Evolutionary conservation across 1,140 invertebrate genomes (phyloP), one percentile per base, ranked within the genome.

Genomic region (Ostrea edulis): DNA sequence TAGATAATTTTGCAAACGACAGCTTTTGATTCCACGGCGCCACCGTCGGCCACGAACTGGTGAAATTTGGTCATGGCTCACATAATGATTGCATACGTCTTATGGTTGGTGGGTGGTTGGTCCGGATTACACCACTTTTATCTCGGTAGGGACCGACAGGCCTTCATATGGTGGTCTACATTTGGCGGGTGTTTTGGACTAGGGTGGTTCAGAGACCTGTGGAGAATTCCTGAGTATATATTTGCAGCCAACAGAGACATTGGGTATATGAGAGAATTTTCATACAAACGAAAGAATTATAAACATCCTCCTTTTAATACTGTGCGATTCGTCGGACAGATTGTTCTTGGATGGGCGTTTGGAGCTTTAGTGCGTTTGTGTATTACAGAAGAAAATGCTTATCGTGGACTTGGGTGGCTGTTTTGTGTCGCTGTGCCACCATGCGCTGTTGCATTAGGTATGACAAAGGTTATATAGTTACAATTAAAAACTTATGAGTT

Each of bases 91-190:
- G 96, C 98, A 0, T 98, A 98, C 94, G 68, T 98, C 22, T 95
- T 97, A 22, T 99, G 98, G 98, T 92, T 98, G 0, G 96, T 98
- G 89, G 97, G 97, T 55, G 98, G 98, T 12, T 95, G 97, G 91
- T 97, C 98, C 90, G 98, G 98, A 0, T 94, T 98, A 2, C 98
- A 99, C 95, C 98, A 99, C 94, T 96, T 99, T 92, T 99, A 99
- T 94, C 95, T 99, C 71, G 96, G 96, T 77, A 95, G 98, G 86
- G 98, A 99, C 94, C 96, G 96, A n/a, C 98, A 99, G 92, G 98
- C 97, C 0, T 97, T 99, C 92, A 95, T 98, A 0, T 98, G 97
- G 96, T 97, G 97, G 96, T 97, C 96, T 82, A 97, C 97, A 2
- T 95, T 98, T 12, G 98, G 98, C 20, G 98, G 98, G 5, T 98